A percentile compares a stretch with the other conserved stretches of the same genome.
Conservation (phyloP, 2,888 invertebrate species). For the Euzetes globulus region DNA sequence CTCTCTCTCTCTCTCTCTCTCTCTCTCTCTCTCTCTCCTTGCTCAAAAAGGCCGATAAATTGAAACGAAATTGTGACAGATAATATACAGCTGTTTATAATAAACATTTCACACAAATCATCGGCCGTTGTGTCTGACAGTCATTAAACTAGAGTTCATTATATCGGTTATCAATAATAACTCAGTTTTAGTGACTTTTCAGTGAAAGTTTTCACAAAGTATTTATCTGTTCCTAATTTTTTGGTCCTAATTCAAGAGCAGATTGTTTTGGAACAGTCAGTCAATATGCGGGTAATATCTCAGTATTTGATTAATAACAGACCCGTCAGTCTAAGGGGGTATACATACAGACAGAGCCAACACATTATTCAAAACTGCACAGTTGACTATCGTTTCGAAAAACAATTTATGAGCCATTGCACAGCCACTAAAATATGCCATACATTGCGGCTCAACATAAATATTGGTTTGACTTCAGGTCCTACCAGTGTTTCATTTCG, state of each 20-base stretch:
- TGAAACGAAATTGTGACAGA: not conserved
- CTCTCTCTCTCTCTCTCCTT: no score
- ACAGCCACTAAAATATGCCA: no score
- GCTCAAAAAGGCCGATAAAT: no score
- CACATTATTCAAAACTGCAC: no score
- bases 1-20: no score
- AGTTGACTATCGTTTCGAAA: no score
- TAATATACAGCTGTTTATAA: conserved; percentile 24
- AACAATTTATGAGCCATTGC: no score
- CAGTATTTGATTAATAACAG: no score
- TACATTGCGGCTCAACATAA: not conserved
- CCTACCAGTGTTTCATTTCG: not conserved
- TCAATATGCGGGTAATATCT: no score
- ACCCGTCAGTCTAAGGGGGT: no score
- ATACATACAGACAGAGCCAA: no score
- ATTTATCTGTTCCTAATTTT: not conserved
- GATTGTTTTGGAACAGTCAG: not conserved
- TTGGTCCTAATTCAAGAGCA: not conserved
- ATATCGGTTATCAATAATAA: not conserved
- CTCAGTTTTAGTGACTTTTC: not conserved
- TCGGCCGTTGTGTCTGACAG: not conserved
- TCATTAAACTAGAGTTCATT: not conserved
- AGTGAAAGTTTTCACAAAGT: not conserved
- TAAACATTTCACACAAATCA: conserved; percentile 15
- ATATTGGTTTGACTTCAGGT: conserved; percentile 11